Base-by-base conservation (phyloP, 2,113 vertebrate genomes). In the Camarhynchus parvulus region DNA sequence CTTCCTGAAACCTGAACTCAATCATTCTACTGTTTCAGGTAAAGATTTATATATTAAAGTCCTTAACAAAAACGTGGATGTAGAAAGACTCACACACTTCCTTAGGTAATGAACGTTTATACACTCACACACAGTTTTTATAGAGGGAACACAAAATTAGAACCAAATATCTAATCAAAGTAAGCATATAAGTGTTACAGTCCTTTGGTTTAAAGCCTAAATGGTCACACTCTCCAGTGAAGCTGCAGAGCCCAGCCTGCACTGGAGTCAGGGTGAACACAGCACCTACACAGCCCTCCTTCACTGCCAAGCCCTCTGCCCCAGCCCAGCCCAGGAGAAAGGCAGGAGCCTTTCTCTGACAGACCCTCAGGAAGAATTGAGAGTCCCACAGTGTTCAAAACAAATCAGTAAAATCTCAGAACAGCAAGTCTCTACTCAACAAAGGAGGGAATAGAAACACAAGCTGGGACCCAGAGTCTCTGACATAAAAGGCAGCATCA, bases 11-110 rank as follows among this genome's bases (percentile, higher is more conserved):
- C 28, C n/a, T 75, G 44, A 80, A 39, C 31, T 80, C 46, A 42
- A 42, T 69, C 55, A 72, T 30, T 67, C 21, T 15, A 61, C 31
- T 78, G 11, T 28, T 78, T 91, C 56, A 67, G 53, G 41, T 44
- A 37, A 58, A 89, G 17, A 52, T 64, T 63, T 35, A 46, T 66
- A 30, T 10, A 37, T 33, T 12, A 5, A 52, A 56, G 5, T 18
- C 22, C 39, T 76, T 62, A 58, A 63, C 7, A 62, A 77, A 80
- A 79, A 19, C 1, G 5, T 30, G 17, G 28, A 33, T 20, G 4
- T 8, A 55, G 15, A 30, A 11, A 94, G 25, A 58, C 23, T 68
- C 2, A 1, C 0, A 0, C 37, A 23, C 24, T 62, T 70, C 33
- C 41, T 78, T n/a, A 37, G 10, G 9, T 28, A 72, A 63, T 15